phyloP scores from a whole-genome alignment of 2,797 vertebrate genomes.

The Spondyliosoma cantharus region DNA sequence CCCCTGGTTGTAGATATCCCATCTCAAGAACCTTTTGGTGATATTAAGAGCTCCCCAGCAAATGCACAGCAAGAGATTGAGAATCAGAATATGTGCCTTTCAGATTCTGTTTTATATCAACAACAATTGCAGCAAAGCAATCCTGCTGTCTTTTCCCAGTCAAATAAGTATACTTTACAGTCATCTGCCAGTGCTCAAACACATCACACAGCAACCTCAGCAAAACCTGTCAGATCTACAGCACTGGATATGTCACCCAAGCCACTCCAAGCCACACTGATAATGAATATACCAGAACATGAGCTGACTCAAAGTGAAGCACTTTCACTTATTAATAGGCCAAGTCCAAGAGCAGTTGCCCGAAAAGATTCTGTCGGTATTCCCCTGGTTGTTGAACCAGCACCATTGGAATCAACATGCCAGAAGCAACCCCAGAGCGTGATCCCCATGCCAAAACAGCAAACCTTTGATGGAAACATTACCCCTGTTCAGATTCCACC shows the following conservation, averaged over 20 bases:
- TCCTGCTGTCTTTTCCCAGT: constrained; percentile 15
- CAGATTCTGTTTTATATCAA: constrained; percentile 41
- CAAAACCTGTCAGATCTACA: constrained; percentile 74
- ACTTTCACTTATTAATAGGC: constrained; percentile 75
- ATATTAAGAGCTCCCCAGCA: constrained; percentile 10
- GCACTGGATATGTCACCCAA: constrained; percentile 81
- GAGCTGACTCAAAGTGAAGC: constrained; percentile 53
- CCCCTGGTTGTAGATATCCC: constrained; percentile 67
- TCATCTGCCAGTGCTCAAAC: constrained; percentile 13
- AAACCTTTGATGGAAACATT: constrained; percentile 22
- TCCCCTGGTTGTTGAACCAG: constrained; percentile 73
- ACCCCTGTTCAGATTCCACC: constrained; percentile 27
- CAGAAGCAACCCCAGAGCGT: constrained; percentile 34
- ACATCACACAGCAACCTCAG: constrained; percentile 39
- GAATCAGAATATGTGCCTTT: constrained; percentile 20
- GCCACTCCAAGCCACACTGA: constrained; percentile 26
- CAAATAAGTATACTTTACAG: constrained; percentile 28
- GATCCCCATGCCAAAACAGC: constrained; percentile 24
- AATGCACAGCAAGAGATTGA: constrained; percentile 30
- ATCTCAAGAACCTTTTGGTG: constrained; percentile 39
- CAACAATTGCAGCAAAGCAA: constrained; percentile 34
- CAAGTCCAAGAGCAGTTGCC: constrained; percentile 57
- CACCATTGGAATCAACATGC: constrained; percentile 31
- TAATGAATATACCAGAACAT: constrained; percentile 18
- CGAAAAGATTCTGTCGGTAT: constrained; percentile 72